Percentiles rank a stretch among this genome's conserved stretches.
Evolutionary conservation across 2,113 vertebrate species (phyloP).

Genomic region (Tachysurus fulvidraco): DNA sequence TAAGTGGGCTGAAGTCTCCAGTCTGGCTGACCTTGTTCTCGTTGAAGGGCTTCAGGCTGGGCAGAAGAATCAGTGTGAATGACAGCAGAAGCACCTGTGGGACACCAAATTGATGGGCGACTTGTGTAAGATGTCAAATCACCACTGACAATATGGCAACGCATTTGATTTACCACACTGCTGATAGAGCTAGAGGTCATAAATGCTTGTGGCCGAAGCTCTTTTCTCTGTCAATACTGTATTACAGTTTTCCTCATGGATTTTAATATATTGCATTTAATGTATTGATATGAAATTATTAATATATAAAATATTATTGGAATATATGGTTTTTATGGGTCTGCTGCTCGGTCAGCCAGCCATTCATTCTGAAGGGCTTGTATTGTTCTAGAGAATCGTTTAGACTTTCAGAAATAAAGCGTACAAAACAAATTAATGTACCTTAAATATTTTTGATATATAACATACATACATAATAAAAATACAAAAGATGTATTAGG

Average conservation of each 20-base stretch:
- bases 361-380: not conserved
- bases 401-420: not conserved
- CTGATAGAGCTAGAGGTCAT: not conserved
- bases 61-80: conserved; percentile 87
- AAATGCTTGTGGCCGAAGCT: not conserved
- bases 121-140: not conserved
- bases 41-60: conserved; percentile 84
- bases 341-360: not conserved
- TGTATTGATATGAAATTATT: not conserved
- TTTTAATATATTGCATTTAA: not conserved
- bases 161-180: not conserved
- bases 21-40: conserved; percentile 75
- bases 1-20: conserved; percentile 81
- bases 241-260: not conserved
- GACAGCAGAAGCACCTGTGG: conserved; percentile 88
- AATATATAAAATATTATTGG: not conserved
- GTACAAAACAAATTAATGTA: not conserved
- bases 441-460: not conserved
- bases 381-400: not conserved
- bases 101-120: conserved; percentile 23
- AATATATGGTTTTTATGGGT: not conserved
- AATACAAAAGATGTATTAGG: not conserved
- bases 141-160: not conserved
- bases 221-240: not conserved
- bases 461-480: not conserved